Conservation (phyloP, 1,140 invertebrate species). For the Heliconius congener region DNA sequence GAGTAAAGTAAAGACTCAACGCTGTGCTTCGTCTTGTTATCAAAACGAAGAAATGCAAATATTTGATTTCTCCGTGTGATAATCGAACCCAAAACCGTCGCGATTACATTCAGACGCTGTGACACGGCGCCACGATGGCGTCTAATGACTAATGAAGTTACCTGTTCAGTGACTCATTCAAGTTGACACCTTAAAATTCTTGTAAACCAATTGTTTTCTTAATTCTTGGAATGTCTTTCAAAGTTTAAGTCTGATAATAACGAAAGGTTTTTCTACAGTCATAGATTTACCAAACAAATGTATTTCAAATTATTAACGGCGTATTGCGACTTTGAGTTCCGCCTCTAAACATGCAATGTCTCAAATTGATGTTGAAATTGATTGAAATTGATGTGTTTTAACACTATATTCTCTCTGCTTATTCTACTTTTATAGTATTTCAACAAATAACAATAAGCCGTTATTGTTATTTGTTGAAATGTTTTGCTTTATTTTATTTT, state of each 20-base stretch:
- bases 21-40: too few species aligned
- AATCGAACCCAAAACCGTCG: background rate
- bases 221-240: background rate
- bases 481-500: too few species aligned
- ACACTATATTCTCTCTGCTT: too few species aligned
- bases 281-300: background rate
- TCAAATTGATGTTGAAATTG: too few species aligned
- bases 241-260: background rate
- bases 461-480: too few species aligned
- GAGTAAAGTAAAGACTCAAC: too few species aligned
- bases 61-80: background rate
- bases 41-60: background rate
- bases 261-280: background rate
- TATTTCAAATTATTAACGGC: background rate
- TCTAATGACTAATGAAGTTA: background rate
- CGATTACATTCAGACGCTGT: background rate
- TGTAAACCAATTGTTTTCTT: background rate
- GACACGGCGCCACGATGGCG: background rate
- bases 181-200: background rate
- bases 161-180: conserved; percentile 1
- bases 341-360: too few species aligned
- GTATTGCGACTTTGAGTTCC: background rate
- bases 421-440: too few species aligned
- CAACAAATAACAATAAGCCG: too few species aligned
- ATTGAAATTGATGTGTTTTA: too few species aligned